Conservation (phyloP, 2,113 vertebrate genomes). For the Plecturocebus donacophilus region DNA sequence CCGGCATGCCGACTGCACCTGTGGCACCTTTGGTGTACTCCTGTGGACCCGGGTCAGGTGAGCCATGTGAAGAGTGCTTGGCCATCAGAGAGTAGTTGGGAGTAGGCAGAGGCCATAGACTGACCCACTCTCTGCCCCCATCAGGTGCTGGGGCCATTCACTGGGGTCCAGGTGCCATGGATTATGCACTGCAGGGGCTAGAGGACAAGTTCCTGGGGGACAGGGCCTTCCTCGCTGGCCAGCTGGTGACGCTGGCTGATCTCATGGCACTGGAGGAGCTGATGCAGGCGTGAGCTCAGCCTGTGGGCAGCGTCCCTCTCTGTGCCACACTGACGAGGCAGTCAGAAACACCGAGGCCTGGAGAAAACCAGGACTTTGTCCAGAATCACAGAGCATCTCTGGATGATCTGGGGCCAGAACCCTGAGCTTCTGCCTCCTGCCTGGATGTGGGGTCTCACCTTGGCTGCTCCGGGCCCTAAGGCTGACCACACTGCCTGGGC, state of each 20-base stretch:
- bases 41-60: constrained; percentile 40
- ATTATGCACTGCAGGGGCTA: not conserved
- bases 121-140: not conserved
- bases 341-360: not conserved
- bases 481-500: not conserved
- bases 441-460: not conserved
- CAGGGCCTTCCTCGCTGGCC: constrained; percentile 37
- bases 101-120: not conserved
- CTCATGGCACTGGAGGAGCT: constrained; percentile 53
- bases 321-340: not conserved
- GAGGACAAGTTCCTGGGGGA: constrained; percentile 49
- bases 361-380: not conserved
- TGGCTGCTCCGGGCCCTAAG: not conserved
- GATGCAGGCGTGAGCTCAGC: constrained; percentile 5
- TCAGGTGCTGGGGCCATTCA: constrained; percentile 44
- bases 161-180: not conserved
- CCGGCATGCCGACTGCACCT: constrained; percentile 84
- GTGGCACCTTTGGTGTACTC: constrained; percentile 81
- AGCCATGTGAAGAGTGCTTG: too few species aligned
- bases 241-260: constrained; percentile 38
- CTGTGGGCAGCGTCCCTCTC: not conserved
- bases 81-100: fast-evolving
- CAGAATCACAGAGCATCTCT: not conserved
- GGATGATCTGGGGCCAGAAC: not conserved
- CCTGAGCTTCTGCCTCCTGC: not conserved